phyloP scores from a whole-genome alignment of 37 sponge, comb jelly and placozoan species.

The Beroe forskalii region DNA sequence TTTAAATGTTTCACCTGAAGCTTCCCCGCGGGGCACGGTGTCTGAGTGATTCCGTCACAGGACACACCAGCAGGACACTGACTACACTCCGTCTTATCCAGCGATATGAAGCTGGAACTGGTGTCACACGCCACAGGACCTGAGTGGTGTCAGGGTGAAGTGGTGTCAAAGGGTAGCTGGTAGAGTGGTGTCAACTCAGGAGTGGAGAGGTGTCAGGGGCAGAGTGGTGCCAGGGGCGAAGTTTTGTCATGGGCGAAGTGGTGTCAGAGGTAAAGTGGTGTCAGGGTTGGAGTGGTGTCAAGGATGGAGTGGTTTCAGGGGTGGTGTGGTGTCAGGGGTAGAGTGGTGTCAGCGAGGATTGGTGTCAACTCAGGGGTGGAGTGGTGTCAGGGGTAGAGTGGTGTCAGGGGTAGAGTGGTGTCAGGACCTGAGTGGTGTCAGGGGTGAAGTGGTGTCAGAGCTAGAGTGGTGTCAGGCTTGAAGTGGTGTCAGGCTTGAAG shows the following conservation, averaged over 20 bases:
- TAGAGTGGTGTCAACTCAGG: neutral
- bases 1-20: neutral
- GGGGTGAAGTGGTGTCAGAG: neutral
- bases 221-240: neutral
- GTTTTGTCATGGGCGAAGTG: neutral
- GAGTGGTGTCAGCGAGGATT: neutral
- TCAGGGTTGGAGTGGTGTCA: too few species aligned
- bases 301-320: too few species aligned
- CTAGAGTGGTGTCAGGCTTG: neutral
- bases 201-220: neutral
- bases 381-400: neutral
- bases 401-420: neutral
- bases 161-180: neutral
- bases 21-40: neutral
- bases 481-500: too few species aligned
- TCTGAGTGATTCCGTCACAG: neutral
- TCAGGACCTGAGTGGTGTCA: neutral
- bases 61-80: constrained; percentile 20
- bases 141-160: neutral
- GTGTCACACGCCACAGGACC: neutral
- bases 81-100: constrained; percentile 22
- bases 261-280: neutral
- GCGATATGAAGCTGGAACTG: neutral
- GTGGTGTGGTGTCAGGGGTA: too few species aligned
- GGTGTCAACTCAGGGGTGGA: neutral